Evolutionary conservation across 2,797 vertebrate genomes (phyloP), one percentile per base, ranked within the genome.

Genomic region (Molossus alvarezi): DNA sequence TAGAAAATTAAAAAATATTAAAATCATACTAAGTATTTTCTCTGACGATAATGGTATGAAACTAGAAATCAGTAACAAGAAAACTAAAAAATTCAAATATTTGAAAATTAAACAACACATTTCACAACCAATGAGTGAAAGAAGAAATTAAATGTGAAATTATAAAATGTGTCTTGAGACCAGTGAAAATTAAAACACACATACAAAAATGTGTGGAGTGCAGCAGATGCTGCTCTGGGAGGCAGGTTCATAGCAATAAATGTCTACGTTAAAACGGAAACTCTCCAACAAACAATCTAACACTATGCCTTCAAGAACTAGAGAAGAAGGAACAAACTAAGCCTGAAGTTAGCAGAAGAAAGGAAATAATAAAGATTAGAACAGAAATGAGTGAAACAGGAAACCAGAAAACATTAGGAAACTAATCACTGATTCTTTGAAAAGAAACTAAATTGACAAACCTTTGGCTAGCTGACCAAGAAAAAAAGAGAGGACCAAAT

Each of bases 391-490:
- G 23, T 91, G 53, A 75, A 82, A 83, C 53, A 62, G 23, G 73
- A 21, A 85, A 85, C 13, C 15, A 57, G 25, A 76, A 77, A 69
- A 77, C 5, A 23, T 76, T 55, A 67, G 64, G 25, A 91, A 85
- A 67, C 21, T 76, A 67, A 85, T 33, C 53, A 18, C 25, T 67
- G 10, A 1, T 57, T 64, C n/a, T 75, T 67, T 77, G 20, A 76
- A 92, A 92, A 84, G n/a, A 58, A 91, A 84, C 27, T 51, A 86
- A 86, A 69, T 23, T 79, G 11, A 60, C n/a, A 86, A n/a, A 62
- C 17, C 17, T 71, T 29, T 62, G 87, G 41, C n/a, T 53, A 86
- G 20, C 17, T 87, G 80, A 41, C 13, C 62, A 83, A 83, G 21
- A 9, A 21, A 65, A 71, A 83, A 37, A 64, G 25, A 48, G 60